Percentiles rank a stretch among this genome's conserved stretches.
Evolutionary conservation across 1,140 invertebrate species (phyloP).

Genomic region (Micrasema minimum): DNA sequence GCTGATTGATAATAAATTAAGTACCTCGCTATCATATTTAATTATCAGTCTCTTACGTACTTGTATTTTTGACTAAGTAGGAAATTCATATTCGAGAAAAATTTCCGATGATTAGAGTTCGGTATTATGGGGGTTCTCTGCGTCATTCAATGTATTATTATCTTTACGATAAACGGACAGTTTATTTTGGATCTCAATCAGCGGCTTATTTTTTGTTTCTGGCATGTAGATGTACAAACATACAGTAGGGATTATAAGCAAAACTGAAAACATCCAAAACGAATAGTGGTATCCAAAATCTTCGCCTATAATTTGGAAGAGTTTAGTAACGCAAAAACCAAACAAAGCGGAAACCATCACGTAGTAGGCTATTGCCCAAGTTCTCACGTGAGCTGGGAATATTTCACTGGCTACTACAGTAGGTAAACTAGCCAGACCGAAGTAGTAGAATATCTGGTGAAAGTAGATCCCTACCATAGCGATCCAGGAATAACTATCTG

Average conservation of each 20-base stretch:
- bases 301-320: not conserved
- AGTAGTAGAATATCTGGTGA: constrained; percentile 24
- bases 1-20: too few species aligned
- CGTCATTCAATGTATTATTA: not conserved
- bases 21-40: too few species aligned
- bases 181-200: constrained; percentile 30
- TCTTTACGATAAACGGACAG: not conserved
- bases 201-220: constrained; percentile 25
- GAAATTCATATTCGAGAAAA: too few species aligned
- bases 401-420: constrained; percentile 24
- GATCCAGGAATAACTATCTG: constrained; percentile 8
- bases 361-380: constrained; percentile 4
- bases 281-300: constrained; percentile 19
- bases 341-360: constrained; percentile 2
- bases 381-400: constrained; percentile 16
- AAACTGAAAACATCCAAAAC: constrained; percentile 4
- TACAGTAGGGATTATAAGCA: not conserved
- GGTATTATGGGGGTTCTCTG: too few species aligned
- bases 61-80: too few species aligned
- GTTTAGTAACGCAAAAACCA: constrained; percentile 17
- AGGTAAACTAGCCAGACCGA: not conserved
- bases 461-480: constrained; percentile 33
- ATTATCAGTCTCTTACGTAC: too few species aligned
- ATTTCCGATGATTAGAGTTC: too few species aligned
- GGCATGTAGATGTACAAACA: constrained; percentile 12